These are phyloP conservation scores for Margarornis squamiger DNA, from an alignment of 2,797 vertebrate species.

Conservation along the genomic window DNA sequence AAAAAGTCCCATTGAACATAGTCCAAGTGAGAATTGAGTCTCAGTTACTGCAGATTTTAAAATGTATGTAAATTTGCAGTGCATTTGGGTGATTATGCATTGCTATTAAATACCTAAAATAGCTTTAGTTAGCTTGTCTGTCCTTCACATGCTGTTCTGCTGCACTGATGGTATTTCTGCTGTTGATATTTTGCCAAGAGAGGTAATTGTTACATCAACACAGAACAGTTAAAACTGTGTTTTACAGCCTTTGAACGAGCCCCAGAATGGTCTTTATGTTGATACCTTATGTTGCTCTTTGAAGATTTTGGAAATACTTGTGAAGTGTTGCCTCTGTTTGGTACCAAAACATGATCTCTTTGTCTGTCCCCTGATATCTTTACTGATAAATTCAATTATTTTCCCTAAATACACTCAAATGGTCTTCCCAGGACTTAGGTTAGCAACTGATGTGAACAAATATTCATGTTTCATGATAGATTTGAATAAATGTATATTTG, in stretches of 20 bases:
- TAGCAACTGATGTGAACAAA: not conserved
- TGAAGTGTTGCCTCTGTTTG: not conserved
- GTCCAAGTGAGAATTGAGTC: not conserved
- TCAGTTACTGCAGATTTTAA: not conserved
- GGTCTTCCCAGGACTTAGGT: not conserved
- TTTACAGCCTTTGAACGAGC: not conserved
- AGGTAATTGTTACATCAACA: not conserved
- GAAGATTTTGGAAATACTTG: not conserved
- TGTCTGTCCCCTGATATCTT: not conserved
- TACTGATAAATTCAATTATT: not conserved
- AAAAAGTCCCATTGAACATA: not conserved
- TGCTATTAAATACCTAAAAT: not conserved
- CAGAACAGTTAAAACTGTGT: not conserved
- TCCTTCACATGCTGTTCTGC: not conserved
- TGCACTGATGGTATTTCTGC: not conserved
- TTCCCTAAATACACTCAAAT: not conserved
- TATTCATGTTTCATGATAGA: accelerated
- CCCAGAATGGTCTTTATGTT: not conserved
- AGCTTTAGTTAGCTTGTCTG: not conserved
- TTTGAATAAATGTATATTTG: not conserved
- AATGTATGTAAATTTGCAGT: not conserved
- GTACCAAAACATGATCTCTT: not conserved
- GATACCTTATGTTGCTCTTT: not conserved
- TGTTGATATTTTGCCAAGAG: not conserved
- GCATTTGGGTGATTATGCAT: not conserved